phyloP scores from a whole-genome alignment of 2,113 vertebrate species.

The Pipra filicauda region DNA sequence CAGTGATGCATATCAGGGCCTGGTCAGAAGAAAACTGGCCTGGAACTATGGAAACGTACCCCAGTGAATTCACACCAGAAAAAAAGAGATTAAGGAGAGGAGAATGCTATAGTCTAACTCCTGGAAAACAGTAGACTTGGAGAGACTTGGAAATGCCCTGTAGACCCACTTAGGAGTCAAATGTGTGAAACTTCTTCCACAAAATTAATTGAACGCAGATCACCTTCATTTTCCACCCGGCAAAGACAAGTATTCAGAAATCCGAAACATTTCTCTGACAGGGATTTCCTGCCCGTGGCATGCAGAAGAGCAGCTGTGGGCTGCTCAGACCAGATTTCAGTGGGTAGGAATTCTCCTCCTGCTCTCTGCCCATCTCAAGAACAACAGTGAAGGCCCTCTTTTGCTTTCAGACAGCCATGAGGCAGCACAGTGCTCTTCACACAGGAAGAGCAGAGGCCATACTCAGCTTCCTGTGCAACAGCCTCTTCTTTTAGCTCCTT shows the following conservation, averaged over 20 bases:
- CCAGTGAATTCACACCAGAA: background rate
- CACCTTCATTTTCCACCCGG: background rate
- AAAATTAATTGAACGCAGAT: background rate
- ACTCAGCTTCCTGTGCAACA: constrained; percentile 17
- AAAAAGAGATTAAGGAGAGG: background rate
- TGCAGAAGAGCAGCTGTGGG: background rate
- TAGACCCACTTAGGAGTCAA: background rate
- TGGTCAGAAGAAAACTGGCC: background rate
- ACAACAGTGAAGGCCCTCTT: background rate
- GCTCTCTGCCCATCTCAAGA: background rate
- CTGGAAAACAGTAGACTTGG: background rate
- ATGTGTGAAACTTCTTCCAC: background rate
- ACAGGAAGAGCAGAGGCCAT: constrained; percentile 30
- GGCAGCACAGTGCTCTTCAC: background rate
- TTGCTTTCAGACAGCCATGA: background rate
- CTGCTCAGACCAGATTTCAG: background rate
- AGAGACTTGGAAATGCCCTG: background rate
- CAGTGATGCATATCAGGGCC: background rate
- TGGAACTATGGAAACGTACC: background rate
- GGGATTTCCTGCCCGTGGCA: background rate
- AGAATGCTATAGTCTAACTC: background rate
- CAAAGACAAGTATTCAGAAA: background rate
- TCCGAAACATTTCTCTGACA: background rate
- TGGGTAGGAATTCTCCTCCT: background rate
- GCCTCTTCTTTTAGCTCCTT: background rate